Percentiles rank a stretch among this genome's conserved stretches.
Evolutionary conservation across 2,113 vertebrate species (phyloP).

Genomic region (Addax nasomaculatus): DNA sequence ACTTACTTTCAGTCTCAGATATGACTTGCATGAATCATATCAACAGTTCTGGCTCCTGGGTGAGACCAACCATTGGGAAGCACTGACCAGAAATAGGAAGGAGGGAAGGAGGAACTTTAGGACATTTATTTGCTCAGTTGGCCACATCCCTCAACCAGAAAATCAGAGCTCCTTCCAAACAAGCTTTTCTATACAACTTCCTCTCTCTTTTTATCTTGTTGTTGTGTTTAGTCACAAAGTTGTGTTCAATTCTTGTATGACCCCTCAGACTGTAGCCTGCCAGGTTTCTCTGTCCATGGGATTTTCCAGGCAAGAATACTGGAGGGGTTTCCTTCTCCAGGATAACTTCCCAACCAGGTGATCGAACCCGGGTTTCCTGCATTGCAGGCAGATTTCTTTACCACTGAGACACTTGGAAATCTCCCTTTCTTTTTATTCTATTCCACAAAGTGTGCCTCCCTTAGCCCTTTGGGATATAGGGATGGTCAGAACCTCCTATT

Average conservation of each 20-base stretch:
- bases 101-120: rapidly evolving
- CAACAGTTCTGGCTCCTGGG: background rate
- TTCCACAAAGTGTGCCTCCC: background rate
- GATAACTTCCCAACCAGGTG: background rate
- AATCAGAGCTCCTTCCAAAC: background rate
- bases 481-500: background rate
- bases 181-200: background rate
- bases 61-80: background rate
- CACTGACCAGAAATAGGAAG: rapidly evolving
- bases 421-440: background rate
- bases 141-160: background rate
- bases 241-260: background rate
- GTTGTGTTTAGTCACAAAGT: background rate
- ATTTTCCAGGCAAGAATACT: background rate
- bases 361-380: background rate
- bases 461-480: rapidly evolving
- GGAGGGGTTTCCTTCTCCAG: background rate
- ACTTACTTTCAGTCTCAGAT: background rate
- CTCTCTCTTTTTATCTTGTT: background rate
- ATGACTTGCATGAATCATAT: background rate
- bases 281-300: background rate
- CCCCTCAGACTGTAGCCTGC: background rate
- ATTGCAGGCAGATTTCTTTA: background rate
- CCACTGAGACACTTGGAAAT: background rate
- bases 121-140: background rate